Base-by-base conservation (phyloP, 2,797 vertebrate species). In the Amazonetta brasiliensis region DNA sequence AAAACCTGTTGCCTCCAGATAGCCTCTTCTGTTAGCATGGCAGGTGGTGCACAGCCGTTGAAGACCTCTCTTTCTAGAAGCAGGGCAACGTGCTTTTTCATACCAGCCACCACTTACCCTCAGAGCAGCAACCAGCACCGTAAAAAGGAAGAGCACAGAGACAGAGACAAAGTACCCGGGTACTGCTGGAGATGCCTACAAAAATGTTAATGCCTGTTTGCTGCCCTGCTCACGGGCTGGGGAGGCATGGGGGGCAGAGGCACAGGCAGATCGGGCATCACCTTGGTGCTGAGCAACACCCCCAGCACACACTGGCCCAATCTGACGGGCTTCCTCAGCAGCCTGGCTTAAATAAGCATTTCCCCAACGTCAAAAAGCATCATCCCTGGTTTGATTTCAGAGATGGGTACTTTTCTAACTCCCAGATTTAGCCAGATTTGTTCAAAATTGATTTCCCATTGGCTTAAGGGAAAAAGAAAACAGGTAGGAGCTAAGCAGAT, bases 231-330 rank as follows among this genome's bases (percentile, higher is more conserved):
- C 6, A 1, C 4, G 41, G 46, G 48, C 33, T 4, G 6, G 25
- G 37, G 20, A 33, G 62, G 46, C 54, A 59, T 46, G 20, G 44
- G 62, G 19, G n/a, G 52, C n/a, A 50, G 64, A 37, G 26, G 56
- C 21, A 2, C 7, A 3, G 7, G 31, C 23, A 44, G n/a, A 30
- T 18, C 16, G 12, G 28, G n/a, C 11, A 46, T 31, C 5, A 0
- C 17, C 48, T 26, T 50, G 23, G 1, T 58, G 50, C 43, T 11
- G 8, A 43, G 35, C 43, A 69, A 12, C 28, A 15, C 23, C 44
- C 43, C 20, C 69, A 33, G 17, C 76, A 67, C 35, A 30, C 1
- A 0, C 59, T 26, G 21, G 41, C 20, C 35, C 28, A 14, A 3
- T 39, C 43, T 31, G 11, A 52, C 18, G 15, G 56, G 39, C 19